These are phyloP conservation scores for Abrostola tripartita DNA, from an alignment of 2,888 invertebrate species.

Conservation along the genomic window DNA sequence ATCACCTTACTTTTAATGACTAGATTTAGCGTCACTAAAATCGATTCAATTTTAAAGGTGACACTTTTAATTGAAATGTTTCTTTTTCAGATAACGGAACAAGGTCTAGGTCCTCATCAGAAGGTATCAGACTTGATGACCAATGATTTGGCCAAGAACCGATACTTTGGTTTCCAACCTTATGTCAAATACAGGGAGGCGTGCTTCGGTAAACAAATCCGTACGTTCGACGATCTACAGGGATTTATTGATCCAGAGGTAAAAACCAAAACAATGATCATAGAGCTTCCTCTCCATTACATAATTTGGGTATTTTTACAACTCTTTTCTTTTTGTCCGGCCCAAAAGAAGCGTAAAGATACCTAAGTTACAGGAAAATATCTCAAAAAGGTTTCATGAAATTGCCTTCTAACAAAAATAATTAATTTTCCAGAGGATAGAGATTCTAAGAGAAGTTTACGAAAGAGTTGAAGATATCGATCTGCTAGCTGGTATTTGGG, in stretches of 20 bases:
- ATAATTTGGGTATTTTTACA: background rate
- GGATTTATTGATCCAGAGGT: constrained; percentile 67
- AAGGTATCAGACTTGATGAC: constrained; percentile 65
- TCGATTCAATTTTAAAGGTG: too few relatives aligned
- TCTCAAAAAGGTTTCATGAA: too few relatives aligned
- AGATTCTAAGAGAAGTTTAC: constrained; percentile 65
- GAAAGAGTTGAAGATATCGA: constrained; percentile 94
- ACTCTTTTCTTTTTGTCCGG: too few relatives aligned
- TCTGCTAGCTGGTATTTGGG: constrained; percentile 95
- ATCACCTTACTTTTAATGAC: too few relatives aligned
- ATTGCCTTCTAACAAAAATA: too few relatives aligned
- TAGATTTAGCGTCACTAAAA: too few relatives aligned
- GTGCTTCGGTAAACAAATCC: constrained; percentile 92
- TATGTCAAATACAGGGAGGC: constrained; percentile 95
- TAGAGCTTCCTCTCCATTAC: background rate
- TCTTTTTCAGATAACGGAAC: constrained; percentile 64
- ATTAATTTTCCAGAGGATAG: constrained; percentile 63
- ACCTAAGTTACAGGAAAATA: too few relatives aligned
- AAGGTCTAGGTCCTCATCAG: constrained; percentile 66
- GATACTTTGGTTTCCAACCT: constrained; percentile 95
- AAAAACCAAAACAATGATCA: constrained; percentile 11
- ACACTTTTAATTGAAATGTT: background rate
- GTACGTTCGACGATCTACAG: constrained; percentile 71
- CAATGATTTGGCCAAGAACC: constrained; percentile 78
- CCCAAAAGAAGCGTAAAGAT: too few relatives aligned